Percentiles rank a stretch among this genome's conserved stretches.
Evolutionary conservation across 2,888 invertebrate species (phyloP).

Genomic region (Lingula anatina): DNA sequence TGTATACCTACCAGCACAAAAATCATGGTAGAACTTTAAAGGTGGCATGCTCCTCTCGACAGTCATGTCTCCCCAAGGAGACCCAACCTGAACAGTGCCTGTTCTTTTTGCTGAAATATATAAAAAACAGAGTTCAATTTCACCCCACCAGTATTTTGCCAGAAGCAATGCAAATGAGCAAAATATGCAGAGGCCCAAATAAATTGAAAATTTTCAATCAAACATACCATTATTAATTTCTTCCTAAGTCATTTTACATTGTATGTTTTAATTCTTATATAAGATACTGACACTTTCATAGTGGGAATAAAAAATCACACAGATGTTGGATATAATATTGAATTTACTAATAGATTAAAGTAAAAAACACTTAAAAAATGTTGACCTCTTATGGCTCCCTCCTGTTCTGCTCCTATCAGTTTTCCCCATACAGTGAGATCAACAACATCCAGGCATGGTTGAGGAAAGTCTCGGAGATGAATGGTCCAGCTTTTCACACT

Average conservation of each 20-base stretch:
- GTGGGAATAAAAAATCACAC: too few species aligned
- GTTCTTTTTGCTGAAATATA: constrained; percentile 64
- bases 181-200: too few species aligned
- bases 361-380: too few species aligned
- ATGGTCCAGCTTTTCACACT: constrained; percentile 82
- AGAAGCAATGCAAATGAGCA: too few species aligned
- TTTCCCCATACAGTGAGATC: constrained; percentile 84
- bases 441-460: constrained; percentile 80
- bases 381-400: constrained; percentile 34
- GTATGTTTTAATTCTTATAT: too few species aligned
- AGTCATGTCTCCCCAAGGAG: constrained; percentile 76
- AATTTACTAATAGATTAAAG: too few species aligned
- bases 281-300: too few species aligned
- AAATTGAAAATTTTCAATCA: too few species aligned
- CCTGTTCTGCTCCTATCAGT: constrained; percentile 82
- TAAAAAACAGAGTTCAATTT: background rate
- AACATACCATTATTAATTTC: too few species aligned
- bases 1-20: constrained; percentile 66
- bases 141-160: too few species aligned
- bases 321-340: too few species aligned
- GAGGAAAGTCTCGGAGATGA: constrained; percentile 89
- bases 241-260: too few species aligned
- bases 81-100: constrained; percentile 73
- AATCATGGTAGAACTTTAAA: constrained; percentile 95
- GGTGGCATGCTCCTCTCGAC: constrained; percentile 86